Conservation (phyloP, 2,113 vertebrate species). For the Neomonachus schauinslandi region DNA sequence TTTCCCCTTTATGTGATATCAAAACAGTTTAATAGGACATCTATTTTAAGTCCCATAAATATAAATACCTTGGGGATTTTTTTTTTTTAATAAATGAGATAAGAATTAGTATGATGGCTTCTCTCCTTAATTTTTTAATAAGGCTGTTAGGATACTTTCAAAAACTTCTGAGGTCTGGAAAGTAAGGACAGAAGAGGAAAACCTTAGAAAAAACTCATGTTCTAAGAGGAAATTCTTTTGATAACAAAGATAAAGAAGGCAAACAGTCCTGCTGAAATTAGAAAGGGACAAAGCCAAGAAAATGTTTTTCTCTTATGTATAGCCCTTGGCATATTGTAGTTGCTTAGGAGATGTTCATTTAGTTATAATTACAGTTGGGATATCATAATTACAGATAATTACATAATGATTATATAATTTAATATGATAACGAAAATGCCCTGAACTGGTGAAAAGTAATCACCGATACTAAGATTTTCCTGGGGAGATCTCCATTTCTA, state of each 20-base stretch:
- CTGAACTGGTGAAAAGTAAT: slow-evolving; percentile 64
- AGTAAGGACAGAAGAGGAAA: neutral
- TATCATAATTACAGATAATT: slow-evolving; percentile 80
- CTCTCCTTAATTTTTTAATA: neutral
- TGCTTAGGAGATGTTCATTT: slow-evolving; percentile 76
- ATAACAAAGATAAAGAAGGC: slow-evolving; percentile 33
- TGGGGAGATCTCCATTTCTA: slow-evolving; percentile 56
- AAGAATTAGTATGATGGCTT: slow-evolving; percentile 41
- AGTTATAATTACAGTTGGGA: slow-evolving; percentile 76
- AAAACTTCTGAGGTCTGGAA: slow-evolving; percentile 12
- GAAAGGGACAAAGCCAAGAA: slow-evolving; percentile 64
- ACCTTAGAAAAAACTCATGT: neutral
- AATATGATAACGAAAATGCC: slow-evolving; percentile 78
- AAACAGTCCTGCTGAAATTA: neutral
- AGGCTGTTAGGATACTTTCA: neutral
- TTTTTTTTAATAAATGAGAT: slow-evolving; percentile 13
- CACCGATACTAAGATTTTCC: slow-evolving; percentile 58
- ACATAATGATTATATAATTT: slow-evolving; percentile 76
- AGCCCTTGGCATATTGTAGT: slow-evolving; percentile 59
- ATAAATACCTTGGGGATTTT: slow-evolving; percentile 45
- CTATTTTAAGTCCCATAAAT: slow-evolving; percentile 47
- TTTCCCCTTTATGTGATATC: neutral
- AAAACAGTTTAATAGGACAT: slow-evolving; percentile 48
- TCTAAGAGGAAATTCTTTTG: neutral
- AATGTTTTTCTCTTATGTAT: slow-evolving; percentile 34